Base-by-base conservation (phyloP, 2,113 vertebrate species). In the Nesoenas mayeri region DNA sequence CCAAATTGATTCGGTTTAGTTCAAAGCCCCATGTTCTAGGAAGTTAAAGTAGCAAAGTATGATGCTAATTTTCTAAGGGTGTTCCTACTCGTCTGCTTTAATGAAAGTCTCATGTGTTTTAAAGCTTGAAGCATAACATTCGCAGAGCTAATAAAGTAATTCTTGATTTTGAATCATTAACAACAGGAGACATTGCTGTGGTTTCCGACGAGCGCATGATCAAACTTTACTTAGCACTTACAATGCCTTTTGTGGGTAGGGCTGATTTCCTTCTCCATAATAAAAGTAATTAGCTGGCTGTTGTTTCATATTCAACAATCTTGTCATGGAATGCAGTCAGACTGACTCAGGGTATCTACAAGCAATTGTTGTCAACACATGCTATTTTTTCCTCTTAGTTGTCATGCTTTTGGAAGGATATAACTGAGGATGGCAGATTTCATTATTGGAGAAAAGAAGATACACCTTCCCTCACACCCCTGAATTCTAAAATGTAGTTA, bases 141-240 rank as follows among this genome's bases (percentile, higher is more conserved):
- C 9, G 34, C 80, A 84, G 26, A 65, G 16, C 38, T 75, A 34
- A 31, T 85, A 10, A 58, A 82, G 36, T 81, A 67, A 65, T 78
- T 88, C 34, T 74, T 89, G 53, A 34, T 69, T 42, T 72, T n/a
- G 61, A 72, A 61, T 70, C 36, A 66, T 61, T 83, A 79, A 54
- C 0, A 0, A 65, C 15, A 62, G 60, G 31, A 70, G 57, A 61
- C 36, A 42, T 34, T 1, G 4, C 31, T 38, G 47, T 47, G 32
- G 31, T 85, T 91, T 92, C 73, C 32, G 48, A 8, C 0, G 2
- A 84, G 18, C 0, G 1, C 60, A 10, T 20, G 19, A 85, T 19
- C 24, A 62, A 72, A 19, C 15, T 54, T 93, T 73, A 34, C 51
- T 72, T 57, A 73, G 6, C 31, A 20, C 15, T 79, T 75, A 36